Percentiles rank a stretch among this genome's conserved stretches.
These are phyloP conservation scores for Orius insidiosus DNA, from an alignment of 1,140 invertebrate genomes.

Conservation along the genomic window DNA sequence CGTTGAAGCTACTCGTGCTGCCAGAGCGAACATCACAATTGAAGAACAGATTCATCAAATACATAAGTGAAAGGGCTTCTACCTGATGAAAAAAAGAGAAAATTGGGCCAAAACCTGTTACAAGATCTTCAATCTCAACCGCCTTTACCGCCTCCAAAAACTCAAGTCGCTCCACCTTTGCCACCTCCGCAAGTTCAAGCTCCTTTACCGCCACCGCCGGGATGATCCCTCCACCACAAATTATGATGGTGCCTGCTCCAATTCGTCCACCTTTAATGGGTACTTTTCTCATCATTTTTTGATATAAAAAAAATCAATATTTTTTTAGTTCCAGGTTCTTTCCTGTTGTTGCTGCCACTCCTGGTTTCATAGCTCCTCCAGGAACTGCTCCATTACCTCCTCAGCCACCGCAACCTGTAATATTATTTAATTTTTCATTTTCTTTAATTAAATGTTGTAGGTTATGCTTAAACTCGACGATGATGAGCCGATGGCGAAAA, in stretches of 20 bases:
- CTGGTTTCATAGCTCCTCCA: constrained; percentile 21
- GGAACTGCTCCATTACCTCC: constrained; percentile 18
- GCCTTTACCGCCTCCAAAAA: constrained; percentile 15
- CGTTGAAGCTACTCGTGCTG: constrained; percentile 78
- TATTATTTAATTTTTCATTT: too few species aligned
- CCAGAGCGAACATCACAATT: constrained; percentile 85
- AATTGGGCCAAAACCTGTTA: constrained; percentile 62
- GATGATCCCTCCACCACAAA: constrained; percentile 33
- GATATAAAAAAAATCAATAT: not conserved
- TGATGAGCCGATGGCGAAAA: constrained; percentile 76
- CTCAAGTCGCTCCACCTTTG: constrained; percentile 22
- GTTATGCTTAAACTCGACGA: constrained; percentile 25
- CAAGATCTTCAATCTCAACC: constrained; percentile 21
- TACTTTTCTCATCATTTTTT: constrained; percentile 13
- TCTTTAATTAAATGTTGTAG: not conserved
- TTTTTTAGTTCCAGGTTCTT: constrained; percentile 31
- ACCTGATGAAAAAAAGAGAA: constrained; percentile 90
- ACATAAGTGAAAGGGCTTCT: constrained; percentile 83
- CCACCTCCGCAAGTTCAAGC: constrained; percentile 16
- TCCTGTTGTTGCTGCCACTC: constrained; percentile 25
- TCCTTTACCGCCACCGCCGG: constrained; percentile 21
- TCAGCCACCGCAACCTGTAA: constrained; percentile 17
- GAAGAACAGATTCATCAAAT: constrained; percentile 96
- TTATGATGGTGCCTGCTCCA: constrained; percentile 40
- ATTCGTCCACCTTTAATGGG: constrained; percentile 27